Base-by-base conservation (phyloP, 2,888 invertebrate species). In the Eucriotettix oculatus region DNA sequence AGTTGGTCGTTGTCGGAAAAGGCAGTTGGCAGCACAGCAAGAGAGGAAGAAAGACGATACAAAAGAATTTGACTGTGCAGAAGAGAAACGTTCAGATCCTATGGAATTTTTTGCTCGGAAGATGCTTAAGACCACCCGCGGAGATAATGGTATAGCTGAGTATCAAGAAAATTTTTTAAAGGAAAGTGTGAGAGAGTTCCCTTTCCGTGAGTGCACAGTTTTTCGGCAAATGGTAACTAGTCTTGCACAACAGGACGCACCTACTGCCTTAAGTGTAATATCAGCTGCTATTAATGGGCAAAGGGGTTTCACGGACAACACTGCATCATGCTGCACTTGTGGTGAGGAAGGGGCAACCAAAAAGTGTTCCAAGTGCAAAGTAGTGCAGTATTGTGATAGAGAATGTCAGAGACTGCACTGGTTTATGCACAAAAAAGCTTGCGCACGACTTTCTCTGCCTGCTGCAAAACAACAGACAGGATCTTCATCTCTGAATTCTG, bases 391-490 rank as follows among this genome's bases (percentile, higher is more conserved):
- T 72, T 99, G 98, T 75, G 89, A 93, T 73, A 80, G 90, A 62
- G 87, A 89, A 69, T 99, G 99, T 72, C 98, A 99, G 73, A 84
- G 92, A 65, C 76, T 96, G 56, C 96, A 92, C 71, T 92, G 92
- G 92, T 90, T 88, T 69, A 83, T 89, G 69, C 92, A 93, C 72
- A 92, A 92, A 74, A 91, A 90, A 69, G 85, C 83, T 48, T 93
- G 92, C 69, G 81, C 84, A 61, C 77, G 86, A 64, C 79, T 85
- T 42, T 73, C 71, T 62, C 69, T 73, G 64, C 40, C 55, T 16
- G 10, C 10, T 16, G n/a, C 11, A 14, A 54, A 54, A 17, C n/a
- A 29, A 12, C 40, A 17, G 10, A 55, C 17, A 29, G 16, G 17
- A 17, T 11, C 53, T 9, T 14, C 53, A 16, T 5, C 53, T 53